Base-by-base conservation (phyloP, 2,113 vertebrate genomes). In the Elgaria multicarinata region DNA sequence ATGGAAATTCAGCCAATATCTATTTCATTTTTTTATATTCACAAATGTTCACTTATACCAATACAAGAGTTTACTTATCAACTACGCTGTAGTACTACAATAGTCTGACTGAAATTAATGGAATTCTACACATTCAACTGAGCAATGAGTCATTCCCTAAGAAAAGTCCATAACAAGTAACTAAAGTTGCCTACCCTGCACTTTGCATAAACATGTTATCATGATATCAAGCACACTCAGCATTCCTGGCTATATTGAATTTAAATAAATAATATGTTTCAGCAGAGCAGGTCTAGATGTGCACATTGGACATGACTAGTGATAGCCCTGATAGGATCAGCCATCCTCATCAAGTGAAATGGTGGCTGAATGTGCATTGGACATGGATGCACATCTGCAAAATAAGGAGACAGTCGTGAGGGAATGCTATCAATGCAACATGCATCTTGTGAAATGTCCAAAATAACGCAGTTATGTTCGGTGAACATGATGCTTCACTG, bases 191-290 rank as follows among this genome's bases (percentile, higher is more conserved):
- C 31, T 62, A 62, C 36, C 36, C n/a, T 93, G 69, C 67, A 50
- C 10, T 87, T 14, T 1, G 9, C 31, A 87, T 79, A 62, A 53
- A 76, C 62, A 76, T 58, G 16, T 55, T 80, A 12, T 58, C 72
- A 86, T 31, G 42, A n/a, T 12, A 81, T 75, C 50, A 74, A 9
- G 28, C 3, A 71, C 50, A 62, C 4, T 82, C 67, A 74, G 83
- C 85, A 1, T 62, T 72, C 12, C 12, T 55, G 71, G 67, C 74
- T 77, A 86, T 91, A 58, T 36, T 80, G 78, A 90, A 77, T 31
- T 9, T 85, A 81, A 93, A 87, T 36, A 87, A 81, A 83, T 75
- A 82, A 72, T 78, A 7, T 87, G n/a, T 86, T 53, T 62, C 71
- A 58, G 36, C 20, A 39, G 13, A 74, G 13, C 50, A 76, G 36